Evolutionary conservation across 2,797 vertebrate genomes (phyloP).

Genomic region (Poecilia gillii): DNA sequence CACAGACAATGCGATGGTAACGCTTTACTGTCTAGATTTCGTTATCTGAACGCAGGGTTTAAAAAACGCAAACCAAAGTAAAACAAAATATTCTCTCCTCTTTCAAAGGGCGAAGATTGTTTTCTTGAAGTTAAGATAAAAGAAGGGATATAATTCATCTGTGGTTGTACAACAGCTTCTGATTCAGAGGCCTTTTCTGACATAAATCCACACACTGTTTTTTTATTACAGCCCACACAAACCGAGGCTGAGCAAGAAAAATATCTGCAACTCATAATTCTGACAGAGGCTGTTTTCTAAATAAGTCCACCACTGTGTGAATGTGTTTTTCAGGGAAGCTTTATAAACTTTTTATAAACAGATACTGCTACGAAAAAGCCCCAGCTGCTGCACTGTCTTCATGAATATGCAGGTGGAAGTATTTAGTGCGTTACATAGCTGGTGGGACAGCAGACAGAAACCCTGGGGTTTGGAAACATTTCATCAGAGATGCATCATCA

Average conservation of each 20-base stretch:
- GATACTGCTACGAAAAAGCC: slow-evolving; percentile 30
- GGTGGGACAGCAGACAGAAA: slow-evolving; percentile 43
- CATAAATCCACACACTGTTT: slow-evolving; percentile 41
- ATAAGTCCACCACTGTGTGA: slow-evolving; percentile 10
- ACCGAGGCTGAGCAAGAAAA: slow-evolving; percentile 7
- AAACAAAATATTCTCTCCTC: not conserved
- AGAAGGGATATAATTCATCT: slow-evolving; percentile 11
- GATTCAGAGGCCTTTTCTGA: slow-evolving; percentile 49
- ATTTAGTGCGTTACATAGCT: slow-evolving; percentile 33
- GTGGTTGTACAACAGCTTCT: slow-evolving; percentile 48
- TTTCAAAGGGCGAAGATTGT: not conserved
- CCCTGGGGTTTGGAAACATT: slow-evolving; percentile 33
- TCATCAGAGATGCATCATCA: slow-evolving; percentile 40
- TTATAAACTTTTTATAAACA: slow-evolving; percentile 14
- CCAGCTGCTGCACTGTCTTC: slow-evolving; percentile 30
- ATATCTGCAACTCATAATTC: slow-evolving; percentile 5
- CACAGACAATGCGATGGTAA: not conserved
- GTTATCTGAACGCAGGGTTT: not conserved
- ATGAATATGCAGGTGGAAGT: slow-evolving; percentile 53
- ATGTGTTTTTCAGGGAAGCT: not conserved
- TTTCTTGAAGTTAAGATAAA: not conserved
- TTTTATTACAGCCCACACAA: slow-evolving; percentile 10
- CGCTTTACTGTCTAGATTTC: not conserved
- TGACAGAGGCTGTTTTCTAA: slow-evolving; percentile 8
- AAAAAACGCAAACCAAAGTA: not conserved